Conservation (phyloP, 23 tunicate species). For the Botrylloides violaceus region DNA sequence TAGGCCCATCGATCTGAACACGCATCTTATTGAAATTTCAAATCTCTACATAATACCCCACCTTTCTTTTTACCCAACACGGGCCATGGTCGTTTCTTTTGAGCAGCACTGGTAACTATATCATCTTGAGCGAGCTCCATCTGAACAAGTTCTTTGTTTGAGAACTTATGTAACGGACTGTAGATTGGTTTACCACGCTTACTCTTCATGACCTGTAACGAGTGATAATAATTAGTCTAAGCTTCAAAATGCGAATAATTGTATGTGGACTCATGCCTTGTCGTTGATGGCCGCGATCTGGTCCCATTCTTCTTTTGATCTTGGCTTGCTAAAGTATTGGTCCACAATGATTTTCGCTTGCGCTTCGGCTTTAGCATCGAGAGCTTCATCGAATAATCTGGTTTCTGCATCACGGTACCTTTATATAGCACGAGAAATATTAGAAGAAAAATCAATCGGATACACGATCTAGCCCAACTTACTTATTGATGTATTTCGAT, state of each 20-base stretch:
- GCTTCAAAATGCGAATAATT: background rate
- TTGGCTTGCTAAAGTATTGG: conserved; percentile 59
- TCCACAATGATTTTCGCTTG: conserved; percentile 82
- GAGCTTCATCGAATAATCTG: conserved; percentile 44
- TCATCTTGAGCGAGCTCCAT: conserved; percentile 24
- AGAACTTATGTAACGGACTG: conserved; percentile 83
- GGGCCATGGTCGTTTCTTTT: conserved; percentile 26
- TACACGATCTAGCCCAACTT: too few relatives aligned
- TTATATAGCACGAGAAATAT: too few relatives aligned
- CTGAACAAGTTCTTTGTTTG: conserved; percentile 54
- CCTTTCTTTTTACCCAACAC: conserved; percentile 14
- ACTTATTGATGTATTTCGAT: conserved; percentile 82
- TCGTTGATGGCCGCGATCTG: conserved; percentile 89
- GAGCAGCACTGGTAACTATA: conserved; percentile 45
- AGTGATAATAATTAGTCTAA: background rate
- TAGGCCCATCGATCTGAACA: background rate
- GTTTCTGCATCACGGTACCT: conserved; percentile 73
- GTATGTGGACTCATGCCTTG: conserved; percentile 34
- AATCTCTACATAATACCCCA: too few relatives aligned
- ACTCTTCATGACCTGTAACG: conserved; percentile 63
- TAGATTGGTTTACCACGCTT: conserved; percentile 90
- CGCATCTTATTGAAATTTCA: background rate
- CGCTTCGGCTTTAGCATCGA: conserved; percentile 70
- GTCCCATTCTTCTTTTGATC: conserved; percentile 89
- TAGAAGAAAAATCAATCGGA: conserved; percentile 35